These are phyloP conservation scores for Andrena dorsata DNA, from an alignment of 2,888 invertebrate species.

Conservation along the genomic window DNA sequence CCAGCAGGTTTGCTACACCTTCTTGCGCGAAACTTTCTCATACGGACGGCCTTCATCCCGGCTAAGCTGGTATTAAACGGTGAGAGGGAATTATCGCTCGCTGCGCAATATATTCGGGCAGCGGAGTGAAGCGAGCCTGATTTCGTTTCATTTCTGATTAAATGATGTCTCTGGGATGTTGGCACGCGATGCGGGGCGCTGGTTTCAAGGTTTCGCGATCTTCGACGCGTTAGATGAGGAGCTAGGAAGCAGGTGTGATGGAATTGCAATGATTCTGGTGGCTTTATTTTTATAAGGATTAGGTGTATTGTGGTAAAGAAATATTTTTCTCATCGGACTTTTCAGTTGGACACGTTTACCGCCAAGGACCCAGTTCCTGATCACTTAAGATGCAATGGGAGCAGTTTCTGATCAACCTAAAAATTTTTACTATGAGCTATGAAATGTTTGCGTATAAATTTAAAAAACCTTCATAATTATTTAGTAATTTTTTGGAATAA, in stretches of 20 bases:
- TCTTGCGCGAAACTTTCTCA: slow-evolving; percentile 50
- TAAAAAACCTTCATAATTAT: too few relatives aligned
- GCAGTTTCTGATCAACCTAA: too few relatives aligned
- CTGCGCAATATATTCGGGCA: slow-evolving; percentile 29
- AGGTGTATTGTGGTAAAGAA: not conserved
- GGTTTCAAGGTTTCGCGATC: not conserved
- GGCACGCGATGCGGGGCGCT: not conserved
- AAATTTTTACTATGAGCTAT: too few relatives aligned
- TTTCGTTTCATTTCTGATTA: not conserved
- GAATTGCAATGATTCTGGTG: not conserved
- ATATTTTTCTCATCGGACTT: too few relatives aligned
- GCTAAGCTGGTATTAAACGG: slow-evolving; percentile 57
- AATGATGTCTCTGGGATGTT: not conserved
- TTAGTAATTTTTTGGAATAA: too few relatives aligned
- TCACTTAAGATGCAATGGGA: too few relatives aligned
- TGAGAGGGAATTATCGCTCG: slow-evolving; percentile 48
- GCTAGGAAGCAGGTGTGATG: not conserved
- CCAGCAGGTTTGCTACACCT: slow-evolving; percentile 12
- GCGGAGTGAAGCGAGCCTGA: not conserved
- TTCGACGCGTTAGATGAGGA: not conserved
- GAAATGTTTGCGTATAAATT: too few relatives aligned
- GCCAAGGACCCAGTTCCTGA: too few relatives aligned
- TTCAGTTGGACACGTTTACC: too few relatives aligned
- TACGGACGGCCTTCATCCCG: slow-evolving; percentile 29
- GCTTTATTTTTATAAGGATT: not conserved